These are phyloP conservation scores for Astyanax mexicanus DNA, from an alignment of 2,797 vertebrate genomes.

Conservation along the genomic window DNA sequence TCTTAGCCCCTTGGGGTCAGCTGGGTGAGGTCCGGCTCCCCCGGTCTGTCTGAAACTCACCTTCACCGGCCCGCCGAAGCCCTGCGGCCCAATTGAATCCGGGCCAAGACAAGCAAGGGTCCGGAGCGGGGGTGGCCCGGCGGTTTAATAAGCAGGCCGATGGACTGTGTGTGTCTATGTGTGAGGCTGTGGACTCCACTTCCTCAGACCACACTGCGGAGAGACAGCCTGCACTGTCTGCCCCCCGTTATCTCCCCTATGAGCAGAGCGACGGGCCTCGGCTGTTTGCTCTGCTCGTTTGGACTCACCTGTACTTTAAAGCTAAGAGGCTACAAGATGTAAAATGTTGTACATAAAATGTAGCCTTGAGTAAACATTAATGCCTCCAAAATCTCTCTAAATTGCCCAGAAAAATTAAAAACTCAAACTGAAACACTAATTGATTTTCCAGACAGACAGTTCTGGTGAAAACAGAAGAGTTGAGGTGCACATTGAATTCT, in stretches of 20 bases:
- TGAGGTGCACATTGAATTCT: too few species aligned
- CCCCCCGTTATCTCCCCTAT: constrained; percentile 45
- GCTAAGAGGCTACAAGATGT: constrained; percentile 20
- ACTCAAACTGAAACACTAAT: too few species aligned
- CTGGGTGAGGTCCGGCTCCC: constrained; percentile 42
- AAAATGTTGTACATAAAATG: constrained; percentile 20
- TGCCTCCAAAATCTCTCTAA: background rate
- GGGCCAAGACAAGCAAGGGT: constrained; percentile 69
- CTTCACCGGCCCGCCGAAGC: constrained; percentile 50
- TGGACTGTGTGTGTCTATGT: constrained; percentile 55
- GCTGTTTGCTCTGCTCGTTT: constrained; percentile 37
- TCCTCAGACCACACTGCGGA: constrained; percentile 36
- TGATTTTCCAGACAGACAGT: too few species aligned
- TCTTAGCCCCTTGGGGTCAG: constrained; percentile 39
- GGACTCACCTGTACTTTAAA: constrained; percentile 34
- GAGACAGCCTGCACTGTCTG: constrained; percentile 51
- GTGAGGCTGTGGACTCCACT: constrained; percentile 28
- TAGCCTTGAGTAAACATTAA: background rate
- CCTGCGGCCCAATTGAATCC: constrained; percentile 46
- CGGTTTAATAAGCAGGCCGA: constrained; percentile 61
- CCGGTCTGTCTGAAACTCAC: constrained; percentile 47
- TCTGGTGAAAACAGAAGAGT: too few species aligned
- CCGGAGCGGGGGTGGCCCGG: constrained; percentile 56
- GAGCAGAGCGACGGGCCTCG: constrained; percentile 40
- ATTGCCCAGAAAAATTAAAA: too few species aligned